phyloP scores from a whole-genome alignment of 2,113 vertebrate genomes.

The Synodontis membranacea region DNA sequence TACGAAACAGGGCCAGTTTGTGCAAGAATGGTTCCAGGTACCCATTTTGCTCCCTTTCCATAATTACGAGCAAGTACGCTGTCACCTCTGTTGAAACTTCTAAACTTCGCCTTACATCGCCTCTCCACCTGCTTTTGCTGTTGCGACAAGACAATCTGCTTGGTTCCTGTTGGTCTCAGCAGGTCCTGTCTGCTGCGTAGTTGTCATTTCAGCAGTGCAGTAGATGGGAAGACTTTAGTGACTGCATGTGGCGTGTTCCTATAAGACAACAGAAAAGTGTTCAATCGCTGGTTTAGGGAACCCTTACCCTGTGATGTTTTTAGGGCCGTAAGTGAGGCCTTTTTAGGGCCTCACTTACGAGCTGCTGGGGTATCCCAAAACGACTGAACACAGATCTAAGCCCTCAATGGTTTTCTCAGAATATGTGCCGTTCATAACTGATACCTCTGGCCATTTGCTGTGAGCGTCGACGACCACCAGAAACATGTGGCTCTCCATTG shows the following conservation, averaged over 20 bases:
- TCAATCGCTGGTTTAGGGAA: background rate
- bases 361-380: constrained; percentile 16
- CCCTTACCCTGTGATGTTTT: background rate
- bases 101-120: background rate
- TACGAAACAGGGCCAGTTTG: constrained; percentile 48
- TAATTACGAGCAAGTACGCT: too few species aligned
- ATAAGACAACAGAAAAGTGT: constrained; percentile 31
- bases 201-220: background rate
- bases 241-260: constrained; percentile 25
- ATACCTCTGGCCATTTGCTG: constrained; percentile 20
- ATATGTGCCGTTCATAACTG: background rate
- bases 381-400: constrained; percentile 23
- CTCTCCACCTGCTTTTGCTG: constrained; percentile 10
- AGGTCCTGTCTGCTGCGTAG: constrained; percentile 32
- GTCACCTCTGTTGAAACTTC: constrained; percentile 17
- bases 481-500: background rate
- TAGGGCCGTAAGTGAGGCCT: too few species aligned
- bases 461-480: constrained; percentile 1
- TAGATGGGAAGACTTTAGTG: background rate
- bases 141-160: background rate
- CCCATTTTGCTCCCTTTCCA: constrained; percentile 4
- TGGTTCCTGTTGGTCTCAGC: constrained; percentile 13
- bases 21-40: constrained; percentile 22
- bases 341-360: constrained; percentile 44
- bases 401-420: constrained; percentile 30